Evolutionary conservation across 1,140 invertebrate species (phyloP).

Genomic region (Panagrolaimus sp.): DNA sequence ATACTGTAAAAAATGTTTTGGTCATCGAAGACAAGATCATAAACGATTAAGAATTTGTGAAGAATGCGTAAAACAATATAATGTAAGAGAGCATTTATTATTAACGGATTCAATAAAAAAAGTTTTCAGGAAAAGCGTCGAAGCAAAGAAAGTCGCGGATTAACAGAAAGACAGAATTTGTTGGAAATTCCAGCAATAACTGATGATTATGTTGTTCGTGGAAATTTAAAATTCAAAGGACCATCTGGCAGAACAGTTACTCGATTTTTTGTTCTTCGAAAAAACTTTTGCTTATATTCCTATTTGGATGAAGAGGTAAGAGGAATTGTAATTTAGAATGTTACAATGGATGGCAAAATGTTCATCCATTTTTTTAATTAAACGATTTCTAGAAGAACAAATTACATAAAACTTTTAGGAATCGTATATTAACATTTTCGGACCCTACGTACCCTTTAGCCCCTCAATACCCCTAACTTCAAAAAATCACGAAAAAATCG

Average conservation of each 20-base stretch:
- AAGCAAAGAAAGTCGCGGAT: slow-evolving; percentile 12
- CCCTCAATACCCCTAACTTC: too few species aligned
- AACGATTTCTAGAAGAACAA: too few species aligned
- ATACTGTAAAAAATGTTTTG: slow-evolving; percentile 54
- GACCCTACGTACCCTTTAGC: too few species aligned
- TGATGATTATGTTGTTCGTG: slow-evolving; percentile 31
- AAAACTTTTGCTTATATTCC: slow-evolving; percentile 57
- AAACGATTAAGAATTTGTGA: slow-evolving; percentile 34
- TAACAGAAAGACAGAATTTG: slow-evolving; percentile 29
- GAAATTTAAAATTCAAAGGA: slow-evolving; percentile 40
- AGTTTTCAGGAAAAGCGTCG: slow-evolving; percentile 2
- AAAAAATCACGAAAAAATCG: too few species aligned
- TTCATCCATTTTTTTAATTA: too few species aligned
- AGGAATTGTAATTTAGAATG: too few species aligned
- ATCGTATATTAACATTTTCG: too few species aligned
- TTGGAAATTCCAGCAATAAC: slow-evolving; percentile 31
- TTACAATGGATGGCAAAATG: too few species aligned
- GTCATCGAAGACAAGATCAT: slow-evolving; percentile 28
- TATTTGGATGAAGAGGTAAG: slow-evolving; percentile 34
- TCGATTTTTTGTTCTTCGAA: slow-evolving; percentile 51
- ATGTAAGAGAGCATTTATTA: not conserved
- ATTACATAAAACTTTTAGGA: too few species aligned
- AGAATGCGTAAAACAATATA: slow-evolving; percentile 22
- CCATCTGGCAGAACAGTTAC: slow-evolving; percentile 30
- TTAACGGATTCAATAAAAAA: slow-evolving; percentile 4